Evolutionary conservation across 2,797 vertebrate species (phyloP).

Genomic region (Rallus crepitans): DNA sequence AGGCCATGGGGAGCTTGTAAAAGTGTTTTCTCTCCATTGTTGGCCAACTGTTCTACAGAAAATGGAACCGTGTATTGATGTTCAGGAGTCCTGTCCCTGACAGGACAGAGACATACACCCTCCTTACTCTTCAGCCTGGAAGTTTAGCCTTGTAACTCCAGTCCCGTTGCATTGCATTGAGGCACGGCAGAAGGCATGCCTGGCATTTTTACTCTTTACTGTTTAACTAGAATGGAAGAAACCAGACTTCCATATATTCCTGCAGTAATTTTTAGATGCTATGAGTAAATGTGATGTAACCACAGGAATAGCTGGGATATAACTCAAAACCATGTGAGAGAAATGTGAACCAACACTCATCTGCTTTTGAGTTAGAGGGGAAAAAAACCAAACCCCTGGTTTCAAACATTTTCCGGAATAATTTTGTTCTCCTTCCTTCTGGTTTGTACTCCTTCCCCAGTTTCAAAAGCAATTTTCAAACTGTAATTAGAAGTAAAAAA

Average conservation of each 20-base stretch:
- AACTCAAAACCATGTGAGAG: neutral
- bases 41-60: neutral
- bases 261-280: neutral
- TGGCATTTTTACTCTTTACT: neutral
- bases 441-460: neutral
- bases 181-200: fast-evolving
- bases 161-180: fast-evolving
- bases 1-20: neutral
- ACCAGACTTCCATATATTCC: neutral
- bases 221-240: neutral
- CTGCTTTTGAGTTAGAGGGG: neutral
- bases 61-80: neutral
- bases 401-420: neutral
- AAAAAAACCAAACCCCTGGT: neutral
- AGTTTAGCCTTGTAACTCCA: neutral
- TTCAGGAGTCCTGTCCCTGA: neutral
- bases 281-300: neutral
- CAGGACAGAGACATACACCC: neutral
- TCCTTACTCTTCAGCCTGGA: neutral
- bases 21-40: neutral
- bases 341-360: neutral
- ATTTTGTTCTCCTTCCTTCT: neutral
- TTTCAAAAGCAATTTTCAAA: neutral
- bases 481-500: neutral
- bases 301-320: neutral